A percentile compares a stretch with the other conserved stretches of the same genome.
Evolutionary conservation across 2,888 invertebrate species (phyloP).

Genomic region (Arge pagana): DNA sequence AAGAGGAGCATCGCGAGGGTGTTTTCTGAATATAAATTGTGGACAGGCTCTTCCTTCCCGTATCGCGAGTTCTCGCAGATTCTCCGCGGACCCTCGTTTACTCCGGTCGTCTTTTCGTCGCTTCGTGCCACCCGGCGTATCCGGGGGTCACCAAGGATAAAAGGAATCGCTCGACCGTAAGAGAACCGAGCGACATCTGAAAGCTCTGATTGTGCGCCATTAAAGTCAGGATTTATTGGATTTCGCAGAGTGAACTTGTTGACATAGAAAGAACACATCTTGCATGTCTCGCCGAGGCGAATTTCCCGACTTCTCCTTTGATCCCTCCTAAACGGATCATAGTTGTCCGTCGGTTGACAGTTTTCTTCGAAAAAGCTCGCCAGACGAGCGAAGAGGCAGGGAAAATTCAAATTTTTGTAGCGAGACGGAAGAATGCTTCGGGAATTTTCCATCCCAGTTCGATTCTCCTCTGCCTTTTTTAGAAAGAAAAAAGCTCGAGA

Average conservation of each 20-base stretch:
- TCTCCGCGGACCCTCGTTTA: constrained; percentile 27
- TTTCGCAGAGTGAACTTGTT: constrained; percentile 15
- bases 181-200: constrained; percentile 43
- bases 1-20: constrained; percentile 34
- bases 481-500: background rate
- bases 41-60: constrained; percentile 14
- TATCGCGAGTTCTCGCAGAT: too few relatives aligned
- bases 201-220: constrained; percentile 42
- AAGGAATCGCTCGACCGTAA: constrained; percentile 42
- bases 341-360: too few relatives aligned
- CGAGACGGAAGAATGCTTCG: too few relatives aligned
- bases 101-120: constrained; percentile 26
- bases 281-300: constrained; percentile 12
- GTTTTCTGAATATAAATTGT: constrained; percentile 46
- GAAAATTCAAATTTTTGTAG: too few relatives aligned
- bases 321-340: too few relatives aligned
- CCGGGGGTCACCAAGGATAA: constrained; percentile 40
- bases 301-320: background rate
- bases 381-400: too few relatives aligned
- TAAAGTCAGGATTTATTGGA: constrained; percentile 35
- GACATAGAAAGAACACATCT: constrained; percentile 9
- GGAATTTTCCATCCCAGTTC: too few relatives aligned
- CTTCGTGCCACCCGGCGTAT: constrained; percentile 31
- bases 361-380: too few relatives aligned
- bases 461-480: background rate